Conservation (phyloP, 2,113 vertebrate genomes). For the Candoia aspera region DNA sequence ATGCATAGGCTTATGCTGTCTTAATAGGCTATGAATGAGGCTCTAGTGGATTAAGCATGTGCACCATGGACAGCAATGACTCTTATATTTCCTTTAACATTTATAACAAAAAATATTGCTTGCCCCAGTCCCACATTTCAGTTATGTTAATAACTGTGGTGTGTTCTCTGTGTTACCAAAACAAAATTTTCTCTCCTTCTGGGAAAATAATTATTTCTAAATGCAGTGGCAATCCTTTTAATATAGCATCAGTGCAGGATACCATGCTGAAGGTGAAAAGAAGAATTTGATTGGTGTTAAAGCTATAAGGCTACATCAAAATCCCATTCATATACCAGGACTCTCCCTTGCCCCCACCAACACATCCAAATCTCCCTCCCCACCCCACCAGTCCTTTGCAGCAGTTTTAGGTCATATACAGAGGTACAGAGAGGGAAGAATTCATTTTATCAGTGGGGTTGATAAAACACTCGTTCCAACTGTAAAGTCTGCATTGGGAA, state of each 20-base stretch:
- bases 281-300: not conserved
- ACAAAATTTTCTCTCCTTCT: not conserved
- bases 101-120: not conserved
- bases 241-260: not conserved
- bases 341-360: not conserved
- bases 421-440: not conserved
- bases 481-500: not conserved
- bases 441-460: not conserved
- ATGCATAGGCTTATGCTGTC: not conserved
- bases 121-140: not conserved
- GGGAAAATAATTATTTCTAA: not conserved
- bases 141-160: not conserved
- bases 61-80: not conserved
- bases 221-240: not conserved
- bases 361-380: not conserved
- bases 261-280: not conserved
- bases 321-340: not conserved
- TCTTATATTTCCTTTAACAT: not conserved
- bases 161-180: not conserved
- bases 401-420: not conserved
- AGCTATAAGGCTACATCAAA: not conserved
- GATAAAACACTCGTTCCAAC: not conserved
- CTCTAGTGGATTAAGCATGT: not conserved
- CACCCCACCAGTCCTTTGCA: not conserved
- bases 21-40: not conserved